Evolutionary conservation across 92 coral and sea anemone genomes (phyloP).

Genomic region (Zoanthus sociatus): DNA sequence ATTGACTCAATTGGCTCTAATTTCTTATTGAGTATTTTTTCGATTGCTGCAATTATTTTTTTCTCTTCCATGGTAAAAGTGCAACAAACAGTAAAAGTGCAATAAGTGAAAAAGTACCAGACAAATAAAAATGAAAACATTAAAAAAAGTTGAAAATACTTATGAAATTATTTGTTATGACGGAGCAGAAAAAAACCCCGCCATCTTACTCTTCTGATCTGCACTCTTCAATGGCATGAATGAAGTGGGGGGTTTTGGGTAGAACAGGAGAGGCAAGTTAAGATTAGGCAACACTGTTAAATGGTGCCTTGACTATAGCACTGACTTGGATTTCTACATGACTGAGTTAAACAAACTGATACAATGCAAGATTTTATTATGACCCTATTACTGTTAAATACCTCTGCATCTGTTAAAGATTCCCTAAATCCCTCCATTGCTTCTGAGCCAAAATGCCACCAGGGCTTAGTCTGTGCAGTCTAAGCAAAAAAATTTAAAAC

Average conservation of each 20-base stretch:
- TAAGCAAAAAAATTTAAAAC: not conserved
- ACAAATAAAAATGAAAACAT: not conserved
- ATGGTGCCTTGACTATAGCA: no score
- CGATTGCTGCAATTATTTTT: not conserved
- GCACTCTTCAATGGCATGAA: not conserved
- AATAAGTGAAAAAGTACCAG: slow-evolving; percentile 14
- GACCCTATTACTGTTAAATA: not conserved
- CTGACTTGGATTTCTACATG: no score
- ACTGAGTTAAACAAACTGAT: no score
- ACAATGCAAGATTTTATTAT: no score
- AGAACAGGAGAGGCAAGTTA: no score
- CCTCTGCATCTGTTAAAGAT: slow-evolving; percentile 77
- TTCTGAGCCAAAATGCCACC: slow-evolving; percentile 82
- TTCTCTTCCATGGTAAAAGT: slow-evolving; percentile 8
- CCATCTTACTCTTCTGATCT: not conserved
- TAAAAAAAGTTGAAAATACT: slow-evolving; percentile 4
- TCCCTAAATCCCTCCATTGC: slow-evolving; percentile 73
- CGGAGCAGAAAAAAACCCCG: slow-evolving; percentile 1
- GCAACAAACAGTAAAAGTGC: slow-evolving; percentile 13
- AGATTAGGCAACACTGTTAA: no score
- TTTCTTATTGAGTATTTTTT: not conserved
- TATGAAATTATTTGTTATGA: not conserved
- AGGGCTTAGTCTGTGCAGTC: slow-evolving; percentile 68
- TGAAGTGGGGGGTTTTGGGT: no score
- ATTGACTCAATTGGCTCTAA: not conserved